A percentile compares a stretch with the other conserved stretches of the same genome.
These are phyloP conservation scores for Trichomalopsis sarcophagae DNA, from an alignment of 1,140 invertebrate genomes.

Conservation along the genomic window DNA sequence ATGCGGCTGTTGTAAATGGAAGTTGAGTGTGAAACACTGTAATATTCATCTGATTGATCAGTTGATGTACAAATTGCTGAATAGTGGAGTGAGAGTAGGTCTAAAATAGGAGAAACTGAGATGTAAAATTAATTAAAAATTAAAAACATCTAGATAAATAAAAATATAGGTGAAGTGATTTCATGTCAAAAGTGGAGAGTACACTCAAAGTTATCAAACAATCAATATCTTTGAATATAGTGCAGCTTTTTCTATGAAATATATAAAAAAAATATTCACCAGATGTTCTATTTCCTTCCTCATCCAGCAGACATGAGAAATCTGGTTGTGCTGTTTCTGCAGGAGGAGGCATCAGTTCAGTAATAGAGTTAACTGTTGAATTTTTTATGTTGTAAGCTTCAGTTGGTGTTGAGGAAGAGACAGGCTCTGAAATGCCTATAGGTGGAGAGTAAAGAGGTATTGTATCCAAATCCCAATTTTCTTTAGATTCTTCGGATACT, in stretches of 20 bases:
- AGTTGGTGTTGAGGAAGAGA: conserved; percentile 55
- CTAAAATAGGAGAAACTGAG: conserved; percentile 57
- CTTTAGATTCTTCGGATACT: conserved; percentile 71
- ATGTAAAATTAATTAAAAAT: conserved; percentile 50
- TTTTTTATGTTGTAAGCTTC: conserved; percentile 61
- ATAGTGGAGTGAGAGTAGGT: conserved; percentile 69
- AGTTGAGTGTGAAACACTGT: conserved; percentile 67
- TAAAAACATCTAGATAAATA: conserved; percentile 28
- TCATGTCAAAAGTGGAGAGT: not conserved
- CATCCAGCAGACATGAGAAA: conserved; percentile 65
- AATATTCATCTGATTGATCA: conserved; percentile 67
- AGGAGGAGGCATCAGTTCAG: conserved; percentile 67
- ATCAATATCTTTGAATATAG: conserved; percentile 22
- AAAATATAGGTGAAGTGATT: conserved; percentile 14
- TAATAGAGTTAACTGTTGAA: conserved; percentile 60
- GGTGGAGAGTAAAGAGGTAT: conserved; percentile 63
- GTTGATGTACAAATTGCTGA: conserved; percentile 63
- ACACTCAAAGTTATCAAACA: conserved; percentile 9
- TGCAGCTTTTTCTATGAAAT: not conserved
- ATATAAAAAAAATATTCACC: conserved; percentile 54
- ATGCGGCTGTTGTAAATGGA: conserved; percentile 63
- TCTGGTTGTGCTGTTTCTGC: conserved; percentile 63
- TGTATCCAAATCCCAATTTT: conserved; percentile 70
- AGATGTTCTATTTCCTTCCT: conserved; percentile 64
- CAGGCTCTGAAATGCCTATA: conserved; percentile 56